phyloP scores from a whole-genome alignment of 23 tunicate species.

The Halocynthia roretzi region DNA sequence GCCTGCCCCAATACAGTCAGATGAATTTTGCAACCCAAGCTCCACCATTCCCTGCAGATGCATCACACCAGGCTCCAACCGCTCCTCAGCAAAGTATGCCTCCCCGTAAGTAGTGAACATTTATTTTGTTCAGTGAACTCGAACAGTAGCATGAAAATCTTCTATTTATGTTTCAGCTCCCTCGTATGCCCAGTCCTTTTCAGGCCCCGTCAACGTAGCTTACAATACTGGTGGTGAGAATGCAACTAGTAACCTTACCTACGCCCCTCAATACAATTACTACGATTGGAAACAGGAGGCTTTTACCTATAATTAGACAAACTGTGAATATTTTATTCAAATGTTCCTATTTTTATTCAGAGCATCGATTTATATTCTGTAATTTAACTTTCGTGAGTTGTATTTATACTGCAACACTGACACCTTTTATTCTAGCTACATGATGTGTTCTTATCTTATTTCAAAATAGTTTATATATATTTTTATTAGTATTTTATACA shows the following conservation, averaged over 20 bases:
- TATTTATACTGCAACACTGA: neutral
- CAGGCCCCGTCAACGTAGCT: neutral
- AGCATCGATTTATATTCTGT: neutral
- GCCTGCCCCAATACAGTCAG: neutral
- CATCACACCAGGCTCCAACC: slow-evolving; percentile 3
- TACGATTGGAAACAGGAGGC: slow-evolving; percentile 33
- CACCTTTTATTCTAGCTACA: neutral
- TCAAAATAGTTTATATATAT: no score
- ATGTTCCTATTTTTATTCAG: neutral
- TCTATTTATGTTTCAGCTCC: neutral
- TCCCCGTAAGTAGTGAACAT: neutral
- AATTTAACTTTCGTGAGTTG: no score
- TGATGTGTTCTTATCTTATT: no score
- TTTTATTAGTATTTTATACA: no score
- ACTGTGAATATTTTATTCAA: no score
- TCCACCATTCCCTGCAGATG: neutral
- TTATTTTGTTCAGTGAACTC: neutral
- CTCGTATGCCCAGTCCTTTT: neutral
- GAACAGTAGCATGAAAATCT: no score
- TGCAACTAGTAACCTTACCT: neutral
- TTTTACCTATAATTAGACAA: slow-evolving; percentile 21
- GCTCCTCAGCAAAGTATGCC: neutral
- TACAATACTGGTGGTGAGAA: neutral
- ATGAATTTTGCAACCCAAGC: neutral
- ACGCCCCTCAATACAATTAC: slow-evolving; percentile 36